Percentiles rank a stretch among this genome's conserved stretches.
These are phyloP conservation scores for Chrysotoxum bicinctum DNA, from an alignment of 2,888 invertebrate genomes.

Conservation along the genomic window DNA sequence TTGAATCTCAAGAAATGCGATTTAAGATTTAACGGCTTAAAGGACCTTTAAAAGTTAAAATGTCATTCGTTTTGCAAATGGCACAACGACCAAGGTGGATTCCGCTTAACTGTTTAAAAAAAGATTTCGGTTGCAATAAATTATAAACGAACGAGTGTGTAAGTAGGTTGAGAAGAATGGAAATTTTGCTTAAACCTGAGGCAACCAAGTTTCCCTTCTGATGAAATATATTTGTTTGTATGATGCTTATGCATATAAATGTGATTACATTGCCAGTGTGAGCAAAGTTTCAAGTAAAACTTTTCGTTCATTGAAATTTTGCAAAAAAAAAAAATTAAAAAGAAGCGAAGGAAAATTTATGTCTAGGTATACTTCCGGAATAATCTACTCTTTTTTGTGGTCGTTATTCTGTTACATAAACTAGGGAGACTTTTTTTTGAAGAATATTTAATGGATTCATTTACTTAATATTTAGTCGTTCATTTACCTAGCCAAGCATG, in stretches of 20 bases:
- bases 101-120: background rate
- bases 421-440: no score
- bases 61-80: conserved; percentile 24
- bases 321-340: no score
- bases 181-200: background rate
- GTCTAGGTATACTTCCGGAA: no score
- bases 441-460: no score
- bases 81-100: background rate
- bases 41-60: conserved; percentile 31
- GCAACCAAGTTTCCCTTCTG: background rate
- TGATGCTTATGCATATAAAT: conserved; percentile 1
- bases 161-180: background rate
- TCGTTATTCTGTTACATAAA: no score
- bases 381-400: no score
- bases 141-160: no score
- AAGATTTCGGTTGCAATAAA: background rate
- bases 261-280: background rate
- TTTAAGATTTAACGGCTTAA: conserved; percentile 43
- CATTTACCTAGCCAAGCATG: no score
- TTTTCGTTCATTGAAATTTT: background rate
- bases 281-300: background rate
- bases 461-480: no score
- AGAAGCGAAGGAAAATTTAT: no score
- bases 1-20: conserved; percentile 14
- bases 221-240: background rate